Evolutionary conservation across 1,140 invertebrate genomes (phyloP).

Genomic region (Pissodes strobi): DNA sequence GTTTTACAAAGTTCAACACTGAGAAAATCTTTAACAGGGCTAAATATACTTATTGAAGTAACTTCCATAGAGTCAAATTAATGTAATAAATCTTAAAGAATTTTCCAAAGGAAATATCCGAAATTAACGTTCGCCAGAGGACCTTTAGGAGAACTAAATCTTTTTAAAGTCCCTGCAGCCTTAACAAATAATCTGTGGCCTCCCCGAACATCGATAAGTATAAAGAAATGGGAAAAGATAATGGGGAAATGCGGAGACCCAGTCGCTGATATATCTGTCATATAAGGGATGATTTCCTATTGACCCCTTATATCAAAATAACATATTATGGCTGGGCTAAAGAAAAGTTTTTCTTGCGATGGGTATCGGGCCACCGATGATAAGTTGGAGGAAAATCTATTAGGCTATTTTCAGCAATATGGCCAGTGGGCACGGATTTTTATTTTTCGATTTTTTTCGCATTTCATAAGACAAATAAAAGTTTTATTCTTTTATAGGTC

Average conservation of each 20-base stretch:
- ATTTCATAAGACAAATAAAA: slow-evolving; percentile 16
- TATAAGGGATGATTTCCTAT: slow-evolving; percentile 35
- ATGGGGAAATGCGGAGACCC: slow-evolving; percentile 25
- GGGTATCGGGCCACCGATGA: slow-evolving; percentile 4
- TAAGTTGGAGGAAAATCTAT: slow-evolving; percentile 28
- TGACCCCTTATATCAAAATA: slow-evolving; percentile 36
- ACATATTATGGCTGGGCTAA: slow-evolving; percentile 25
- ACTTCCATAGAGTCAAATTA: no score
- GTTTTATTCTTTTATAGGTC: slow-evolving; percentile 16
- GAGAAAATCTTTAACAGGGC: no score
- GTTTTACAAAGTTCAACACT: no score
- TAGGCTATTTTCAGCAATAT: slow-evolving; percentile 29
- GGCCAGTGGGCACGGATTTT: slow-evolving; percentile 13
- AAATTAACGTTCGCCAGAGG: no score
- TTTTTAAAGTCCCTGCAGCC: slow-evolving; percentile 9
- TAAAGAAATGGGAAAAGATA: slow-evolving; percentile 33
- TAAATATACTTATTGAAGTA: no score
- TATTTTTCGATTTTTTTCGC: slow-evolving; percentile 1
- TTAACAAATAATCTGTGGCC: slow-evolving; percentile 31
- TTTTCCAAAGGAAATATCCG: no score
- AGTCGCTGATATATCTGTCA: slow-evolving; percentile 33
- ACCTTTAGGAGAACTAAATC: no score
- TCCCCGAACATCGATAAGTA: slow-evolving; percentile 35
- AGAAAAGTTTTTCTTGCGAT: slow-evolving; percentile 19
- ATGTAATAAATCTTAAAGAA: no score